phyloP scores from a whole-genome alignment of 2,888 invertebrate species.

The Nomada fucata region DNA sequence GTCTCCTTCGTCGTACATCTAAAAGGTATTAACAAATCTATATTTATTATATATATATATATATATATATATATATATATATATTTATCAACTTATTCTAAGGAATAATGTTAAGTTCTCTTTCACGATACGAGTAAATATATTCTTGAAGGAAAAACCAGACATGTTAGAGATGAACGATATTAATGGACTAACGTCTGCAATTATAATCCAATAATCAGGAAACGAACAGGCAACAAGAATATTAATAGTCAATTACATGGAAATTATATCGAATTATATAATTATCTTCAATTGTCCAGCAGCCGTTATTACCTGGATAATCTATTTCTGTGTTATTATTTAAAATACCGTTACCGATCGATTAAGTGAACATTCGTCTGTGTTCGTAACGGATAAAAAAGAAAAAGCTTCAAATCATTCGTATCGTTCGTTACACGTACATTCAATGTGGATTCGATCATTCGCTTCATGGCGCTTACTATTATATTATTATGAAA shows the following conservation, averaged over 20 bases:
- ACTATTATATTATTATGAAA: not conserved
- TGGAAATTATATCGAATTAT: not conserved
- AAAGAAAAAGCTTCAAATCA: not conserved
- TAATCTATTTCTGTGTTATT: too few species aligned
- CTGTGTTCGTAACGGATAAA: too few species aligned
- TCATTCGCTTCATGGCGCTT: not conserved
- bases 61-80: too few species aligned
- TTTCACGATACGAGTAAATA: not conserved
- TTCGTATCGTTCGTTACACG: not conserved
- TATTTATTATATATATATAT: not conserved
- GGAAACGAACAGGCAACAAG: too few species aligned
- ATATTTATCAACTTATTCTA: not conserved
- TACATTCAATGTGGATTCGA: not conserved
- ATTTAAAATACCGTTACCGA: not conserved
- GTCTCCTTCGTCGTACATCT: conserved; percentile 88
- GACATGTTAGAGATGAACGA: too few species aligned
- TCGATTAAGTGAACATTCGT: not conserved
- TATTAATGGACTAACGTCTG: too few species aligned
- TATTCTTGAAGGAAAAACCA: not conserved
- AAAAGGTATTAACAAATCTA: conserved; percentile 46
- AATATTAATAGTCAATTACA: not conserved
- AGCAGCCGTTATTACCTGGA: too few species aligned
- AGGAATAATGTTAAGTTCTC: not conserved
- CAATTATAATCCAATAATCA: too few species aligned
- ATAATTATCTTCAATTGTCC: not conserved